These are phyloP conservation scores for Muschampia plurimacula DNA, from an alignment of 2,888 invertebrate species.

Conservation along the genomic window DNA sequence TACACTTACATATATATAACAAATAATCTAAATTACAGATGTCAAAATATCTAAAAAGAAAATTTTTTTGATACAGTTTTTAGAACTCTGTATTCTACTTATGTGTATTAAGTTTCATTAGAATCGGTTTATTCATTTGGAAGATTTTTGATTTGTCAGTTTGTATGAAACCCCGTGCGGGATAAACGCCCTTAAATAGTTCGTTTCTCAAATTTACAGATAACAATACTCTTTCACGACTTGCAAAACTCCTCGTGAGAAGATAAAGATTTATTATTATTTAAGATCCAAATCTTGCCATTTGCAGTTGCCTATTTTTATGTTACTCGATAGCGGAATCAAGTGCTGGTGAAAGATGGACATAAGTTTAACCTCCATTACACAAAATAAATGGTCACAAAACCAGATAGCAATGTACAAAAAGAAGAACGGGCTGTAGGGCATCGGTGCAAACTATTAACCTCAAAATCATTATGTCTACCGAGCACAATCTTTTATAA, in stretches of 20 bases:
- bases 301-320: neutral
- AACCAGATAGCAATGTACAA: slow-evolving; percentile 6
- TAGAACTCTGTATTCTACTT: too few relatives aligned
- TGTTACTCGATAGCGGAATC: neutral
- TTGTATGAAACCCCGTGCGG: too few relatives aligned
- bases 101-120: too few relatives aligned
- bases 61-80: too few relatives aligned
- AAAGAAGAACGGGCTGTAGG: neutral
- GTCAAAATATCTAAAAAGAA: too few relatives aligned
- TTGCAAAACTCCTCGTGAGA: neutral
- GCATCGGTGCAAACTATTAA: neutral
- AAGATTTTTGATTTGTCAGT: too few relatives aligned
- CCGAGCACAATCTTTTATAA: neutral
- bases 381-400: neutral
- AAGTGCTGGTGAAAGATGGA: slow-evolving; percentile 1
- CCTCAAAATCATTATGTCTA: neutral
- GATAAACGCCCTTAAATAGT: too few relatives aligned
- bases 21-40: too few relatives aligned
- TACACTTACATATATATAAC: too few relatives aligned
- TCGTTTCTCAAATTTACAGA: too few relatives aligned
- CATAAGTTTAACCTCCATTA: neutral
- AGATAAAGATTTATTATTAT: neutral
- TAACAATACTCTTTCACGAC: too few relatives aligned
- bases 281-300: neutral
- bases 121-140: too few relatives aligned